phyloP scores from a whole-genome alignment of 2,113 vertebrate species.

The Symphodus melops region DNA sequence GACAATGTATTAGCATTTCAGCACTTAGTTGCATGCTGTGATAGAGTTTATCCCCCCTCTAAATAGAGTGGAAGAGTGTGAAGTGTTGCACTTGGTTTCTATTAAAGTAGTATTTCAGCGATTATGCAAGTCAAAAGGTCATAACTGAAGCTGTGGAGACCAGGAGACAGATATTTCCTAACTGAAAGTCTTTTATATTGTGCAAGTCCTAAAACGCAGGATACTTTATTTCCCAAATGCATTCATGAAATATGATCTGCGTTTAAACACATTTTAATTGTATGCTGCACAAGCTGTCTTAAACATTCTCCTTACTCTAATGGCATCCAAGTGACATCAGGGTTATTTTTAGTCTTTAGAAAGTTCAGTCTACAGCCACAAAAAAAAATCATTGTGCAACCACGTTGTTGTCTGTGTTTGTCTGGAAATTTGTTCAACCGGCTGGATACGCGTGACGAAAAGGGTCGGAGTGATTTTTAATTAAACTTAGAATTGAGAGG shows the following conservation, averaged over 20 bases:
- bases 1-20: neutral
- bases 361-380: neutral
- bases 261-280: too few relatives aligned
- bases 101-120: too few relatives aligned
- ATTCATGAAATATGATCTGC: too few relatives aligned
- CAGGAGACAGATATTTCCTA: neutral
- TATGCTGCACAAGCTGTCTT: neutral
- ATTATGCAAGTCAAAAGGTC: neutral
- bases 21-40: too few relatives aligned
- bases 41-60: too few relatives aligned
- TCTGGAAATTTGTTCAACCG: neutral
- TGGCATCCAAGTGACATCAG: neutral
- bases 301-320: neutral
- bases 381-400: neutral
- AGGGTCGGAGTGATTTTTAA: slow-evolving; percentile 13
- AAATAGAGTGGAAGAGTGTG: too few relatives aligned
- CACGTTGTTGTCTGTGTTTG: neutral
- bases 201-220: neutral
- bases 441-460: neutral
- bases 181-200: neutral
- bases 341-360: neutral
- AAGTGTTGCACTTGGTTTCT: too few relatives aligned
- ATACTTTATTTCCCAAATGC: too few relatives aligned
- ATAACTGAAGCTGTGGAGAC: neutral
- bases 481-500: slow-evolving; percentile 18